Percentiles rank a stretch among this genome's conserved stretches.
phyloP scores from a whole-genome alignment of 1,140 invertebrate species.

The Caenorhabditis tropicalis region DNA sequence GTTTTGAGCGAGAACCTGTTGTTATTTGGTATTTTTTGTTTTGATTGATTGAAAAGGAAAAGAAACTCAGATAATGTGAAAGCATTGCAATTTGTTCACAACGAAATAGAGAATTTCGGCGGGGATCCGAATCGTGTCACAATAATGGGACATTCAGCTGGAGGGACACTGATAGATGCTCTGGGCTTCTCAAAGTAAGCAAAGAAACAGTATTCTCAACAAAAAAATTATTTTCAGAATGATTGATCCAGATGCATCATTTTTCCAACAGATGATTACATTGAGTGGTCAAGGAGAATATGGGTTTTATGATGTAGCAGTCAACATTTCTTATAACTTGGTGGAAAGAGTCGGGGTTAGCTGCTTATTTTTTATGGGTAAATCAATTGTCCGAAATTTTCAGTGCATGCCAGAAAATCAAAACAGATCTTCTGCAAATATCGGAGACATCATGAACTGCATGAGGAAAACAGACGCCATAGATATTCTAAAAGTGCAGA shows the following conservation, averaged over 20 bases:
- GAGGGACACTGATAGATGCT: background rate
- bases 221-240: background rate
- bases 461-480: background rate
- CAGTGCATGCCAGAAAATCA: background rate
- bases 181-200: slow-evolving; percentile 21
- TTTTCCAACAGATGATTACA: slow-evolving; percentile 3
- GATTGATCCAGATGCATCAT: background rate
- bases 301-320: background rate
- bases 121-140: background rate
- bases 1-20: background rate
- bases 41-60: background rate
- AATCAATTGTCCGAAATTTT: no score
- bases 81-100: background rate
- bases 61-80: background rate
- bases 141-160: slow-evolving; percentile 6
- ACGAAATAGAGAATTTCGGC: background rate
- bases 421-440: background rate
- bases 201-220: background rate
- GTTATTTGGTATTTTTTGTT: background rate
- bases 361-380: background rate
- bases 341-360: slow-evolving; percentile 20
- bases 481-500: background rate
- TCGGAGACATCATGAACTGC: background rate
- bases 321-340: background rate
- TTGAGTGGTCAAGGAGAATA: background rate